A percentile compares a stretch with the other conserved stretches of the same genome.
Conservation (phyloP, 2,797 vertebrate genomes). For the Diglossa cyanea region DNA sequence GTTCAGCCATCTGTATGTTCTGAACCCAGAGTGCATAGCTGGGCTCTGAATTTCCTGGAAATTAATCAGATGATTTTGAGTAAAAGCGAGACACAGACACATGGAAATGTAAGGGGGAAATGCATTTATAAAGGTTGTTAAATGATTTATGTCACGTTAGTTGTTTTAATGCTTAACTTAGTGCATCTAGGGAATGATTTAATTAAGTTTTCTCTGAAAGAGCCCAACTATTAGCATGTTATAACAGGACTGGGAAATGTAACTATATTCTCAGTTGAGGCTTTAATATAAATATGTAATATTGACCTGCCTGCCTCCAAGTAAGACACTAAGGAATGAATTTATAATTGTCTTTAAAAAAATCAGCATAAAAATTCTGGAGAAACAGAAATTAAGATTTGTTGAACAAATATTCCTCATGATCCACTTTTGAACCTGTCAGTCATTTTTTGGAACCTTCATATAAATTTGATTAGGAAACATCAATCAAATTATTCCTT, state of each 20-base stretch:
- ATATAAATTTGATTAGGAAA: neutral
- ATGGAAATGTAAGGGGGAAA: neutral
- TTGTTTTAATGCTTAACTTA: conserved; percentile 40
- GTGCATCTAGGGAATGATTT: neutral
- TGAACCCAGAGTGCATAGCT: neutral
- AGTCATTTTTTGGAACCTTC: neutral
- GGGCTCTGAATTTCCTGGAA: conserved; percentile 16
- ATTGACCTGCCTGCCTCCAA: neutral
- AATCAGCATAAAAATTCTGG: neutral
- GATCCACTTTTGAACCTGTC: neutral
- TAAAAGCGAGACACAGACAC: neutral
- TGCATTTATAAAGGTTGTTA: conserved; percentile 8
- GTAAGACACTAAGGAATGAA: neutral
- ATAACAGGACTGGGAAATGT: conserved; percentile 12
- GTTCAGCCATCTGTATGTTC: neutral
- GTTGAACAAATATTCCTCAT: neutral
- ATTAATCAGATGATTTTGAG: neutral
- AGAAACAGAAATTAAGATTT: neutral
- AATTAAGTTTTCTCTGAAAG: conserved; percentile 35
- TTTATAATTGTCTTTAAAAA: neutral
- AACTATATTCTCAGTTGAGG: neutral
- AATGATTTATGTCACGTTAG: neutral
- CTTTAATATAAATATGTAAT: conserved; percentile 24
- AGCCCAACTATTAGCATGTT: neutral
- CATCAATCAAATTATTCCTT: neutral